Percentiles rank a stretch among this genome's conserved stretches.
Evolutionary conservation across 1,140 invertebrate species (phyloP).

Genomic region (Drosophila dunni): DNA sequence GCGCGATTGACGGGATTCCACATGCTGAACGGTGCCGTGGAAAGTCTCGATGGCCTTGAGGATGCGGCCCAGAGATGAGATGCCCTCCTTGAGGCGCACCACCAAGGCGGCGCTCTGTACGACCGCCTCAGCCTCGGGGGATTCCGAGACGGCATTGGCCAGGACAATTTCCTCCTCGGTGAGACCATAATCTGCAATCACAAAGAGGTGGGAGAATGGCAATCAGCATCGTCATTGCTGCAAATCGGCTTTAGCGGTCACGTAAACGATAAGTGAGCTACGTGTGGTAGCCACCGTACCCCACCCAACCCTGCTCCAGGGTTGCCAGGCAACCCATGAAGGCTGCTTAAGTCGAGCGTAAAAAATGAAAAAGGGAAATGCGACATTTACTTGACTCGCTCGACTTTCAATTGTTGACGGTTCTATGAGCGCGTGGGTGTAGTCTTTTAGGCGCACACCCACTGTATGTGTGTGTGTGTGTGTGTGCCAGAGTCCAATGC

Average conservation of each 20-base stretch:
- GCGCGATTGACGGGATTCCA: slow-evolving; percentile 94
- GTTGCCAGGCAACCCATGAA: slow-evolving; percentile 59
- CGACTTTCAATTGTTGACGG: slow-evolving; percentile 23
- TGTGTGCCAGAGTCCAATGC: slow-evolving; percentile 18
- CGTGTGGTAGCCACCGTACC: slow-evolving; percentile 40
- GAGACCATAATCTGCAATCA: slow-evolving; percentile 89
- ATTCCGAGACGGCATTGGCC: slow-evolving; percentile 91
- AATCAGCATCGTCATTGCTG: slow-evolving; percentile 50
- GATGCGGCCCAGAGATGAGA: slow-evolving; percentile 93
- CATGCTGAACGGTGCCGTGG: slow-evolving; percentile 93
- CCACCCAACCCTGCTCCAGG: neutral
- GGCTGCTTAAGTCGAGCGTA: slow-evolving; percentile 74
- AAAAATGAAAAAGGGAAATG: slow-evolving; percentile 83
- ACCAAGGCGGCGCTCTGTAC: slow-evolving; percentile 92
- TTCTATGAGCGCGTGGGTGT: slow-evolving; percentile 27
- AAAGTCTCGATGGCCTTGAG: slow-evolving; percentile 96
- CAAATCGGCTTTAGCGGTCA: slow-evolving; percentile 64
- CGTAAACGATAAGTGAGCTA: slow-evolving; percentile 73
- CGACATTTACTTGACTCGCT: slow-evolving; percentile 63
- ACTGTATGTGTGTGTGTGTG: slow-evolving; percentile 9
- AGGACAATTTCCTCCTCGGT: slow-evolving; percentile 95
- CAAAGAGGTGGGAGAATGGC: slow-evolving; percentile 40
- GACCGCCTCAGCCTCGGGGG: slow-evolving; percentile 89
- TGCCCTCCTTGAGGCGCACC: slow-evolving; percentile 93
- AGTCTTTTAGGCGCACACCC: slow-evolving; percentile 25